Base-by-base conservation (phyloP, 2,888 invertebrate species). In the Eupithecia subfuscata region DNA sequence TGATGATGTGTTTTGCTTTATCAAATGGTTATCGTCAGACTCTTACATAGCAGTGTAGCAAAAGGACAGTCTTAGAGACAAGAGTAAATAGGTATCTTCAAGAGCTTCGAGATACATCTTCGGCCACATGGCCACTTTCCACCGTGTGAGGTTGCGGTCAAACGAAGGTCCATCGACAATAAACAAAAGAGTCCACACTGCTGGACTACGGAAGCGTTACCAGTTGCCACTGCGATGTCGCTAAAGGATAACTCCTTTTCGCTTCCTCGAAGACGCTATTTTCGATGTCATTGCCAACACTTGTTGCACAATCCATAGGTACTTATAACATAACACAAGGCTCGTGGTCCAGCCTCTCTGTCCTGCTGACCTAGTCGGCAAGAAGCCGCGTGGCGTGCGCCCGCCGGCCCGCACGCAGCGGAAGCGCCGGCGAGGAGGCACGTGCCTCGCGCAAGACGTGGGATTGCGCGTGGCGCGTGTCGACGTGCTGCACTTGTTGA, bases 331-430 rank as follows among this genome's bases (percentile, higher is more conserved):
- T 68, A 7, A 43, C 25, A 25, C 14, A n/a, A 64, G 60, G 60
- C 60, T 25, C 5, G 22, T 14, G 25, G 60, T 25, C 12, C 25
- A 18, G 34, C 18, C 34, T 30, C 60, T 63, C 63, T 34, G 68
- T 68, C 16, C 68, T 22, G 25, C n/a, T 68, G 43, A 68, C 68
- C 68, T 68, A 67, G 34, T 56, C 22, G 22, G 52, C 1, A n/a
- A 18, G 67, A n/a, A 18, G 64, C 8, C 64, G 34, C 34, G 64
- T 64, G 64, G 2, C 64, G 34, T 1, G 34, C 64, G 34, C 9
- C 64, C 64, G 64, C 1, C 30, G 34, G 30, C 37, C 37, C 9
- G 40, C 40, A 18, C 64, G 64, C 64, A 34, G 25, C 64, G 64
- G 34, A 63, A 30, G 25, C 60, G 52, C 52, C 52, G 52, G 2